Conservation (phyloP, 2,113 vertebrate genomes). For the Cyprinodon brontotheroides region DNA sequence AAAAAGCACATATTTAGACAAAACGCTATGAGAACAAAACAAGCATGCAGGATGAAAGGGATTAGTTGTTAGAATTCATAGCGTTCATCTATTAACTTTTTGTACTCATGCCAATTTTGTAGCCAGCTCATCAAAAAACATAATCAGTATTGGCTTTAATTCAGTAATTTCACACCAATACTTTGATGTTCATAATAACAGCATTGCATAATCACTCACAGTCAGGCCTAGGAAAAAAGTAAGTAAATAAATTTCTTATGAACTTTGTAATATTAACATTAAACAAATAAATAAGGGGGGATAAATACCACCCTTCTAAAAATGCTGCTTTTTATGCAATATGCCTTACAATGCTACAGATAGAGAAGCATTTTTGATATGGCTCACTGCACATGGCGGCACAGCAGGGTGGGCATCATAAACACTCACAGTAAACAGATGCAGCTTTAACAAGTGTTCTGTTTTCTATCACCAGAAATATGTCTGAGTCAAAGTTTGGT, state of each 20-base stretch:
- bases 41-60: background rate
- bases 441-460: too few relatives aligned
- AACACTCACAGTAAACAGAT: too few relatives aligned
- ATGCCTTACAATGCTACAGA: too few relatives aligned
- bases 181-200: background rate
- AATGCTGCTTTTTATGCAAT: too few relatives aligned
- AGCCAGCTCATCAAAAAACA: background rate
- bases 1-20: slow-evolving; percentile 6
- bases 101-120: background rate
- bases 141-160: background rate
- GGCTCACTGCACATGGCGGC: too few relatives aligned
- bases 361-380: too few relatives aligned
- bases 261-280: too few relatives aligned
- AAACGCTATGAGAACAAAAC: background rate
- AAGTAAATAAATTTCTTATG: background rate
- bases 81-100: background rate
- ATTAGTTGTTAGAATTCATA: background rate
- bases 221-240: background rate
- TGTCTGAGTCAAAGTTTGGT: too few relatives aligned
- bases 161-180: background rate
- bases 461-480: too few relatives aligned
- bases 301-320: too few relatives aligned
- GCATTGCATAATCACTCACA: background rate
- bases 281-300: too few relatives aligned
- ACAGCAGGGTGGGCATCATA: too few relatives aligned